Base-by-base conservation (phyloP, 2,888 invertebrate species). In the Acanthopleura granulata region DNA sequence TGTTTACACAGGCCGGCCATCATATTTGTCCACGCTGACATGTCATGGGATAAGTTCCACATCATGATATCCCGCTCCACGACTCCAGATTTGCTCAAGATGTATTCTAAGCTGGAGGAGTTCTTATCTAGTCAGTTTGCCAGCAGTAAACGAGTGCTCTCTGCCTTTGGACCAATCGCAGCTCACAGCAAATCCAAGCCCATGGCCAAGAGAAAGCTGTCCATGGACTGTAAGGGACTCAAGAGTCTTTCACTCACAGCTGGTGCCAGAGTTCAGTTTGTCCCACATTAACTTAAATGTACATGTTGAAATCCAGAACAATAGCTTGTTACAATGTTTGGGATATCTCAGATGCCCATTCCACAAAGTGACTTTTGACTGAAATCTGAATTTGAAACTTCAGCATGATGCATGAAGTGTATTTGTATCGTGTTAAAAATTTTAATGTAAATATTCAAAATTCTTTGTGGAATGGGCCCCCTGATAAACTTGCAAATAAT, bases 71-170 rank as follows among this genome's bases (percentile, higher is more conserved):
- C 96, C 9, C 96, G 97, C 90, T 97, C 97, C 72, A 99, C 99
- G 0, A 98, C 98, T 0, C 97, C 97, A 0, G 99, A 99, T 92
- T 92, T 99, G 77, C 92, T 98, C 72, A 99, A 98, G 92, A 98
- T 99, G 95, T 97, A 95, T 89, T 95, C 95, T 81, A 98, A 98
- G 89, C 92, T 99, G 51, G 97, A 97, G 85, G 97, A 98, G 91
- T 99, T 99, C 92, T 98, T 99, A 92, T 95, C 96, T 79, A 98
- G 98, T 90, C 98, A 99, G 92, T 97, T 98, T 90, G 97, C 97
- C 90, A 97, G 96, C 82, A 96, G 97, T 89, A 97, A 96, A 90
- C 93, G 97, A 1, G 97, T 97, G 6, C 96, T 98, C 89, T 95
- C 95, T 78, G 94, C 80, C 50, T 85, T 94, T 92, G 89, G 90